These are phyloP conservation scores for Cavia aperea DNA, from an alignment of 2,113 vertebrate species.

Conservation along the genomic window DNA sequence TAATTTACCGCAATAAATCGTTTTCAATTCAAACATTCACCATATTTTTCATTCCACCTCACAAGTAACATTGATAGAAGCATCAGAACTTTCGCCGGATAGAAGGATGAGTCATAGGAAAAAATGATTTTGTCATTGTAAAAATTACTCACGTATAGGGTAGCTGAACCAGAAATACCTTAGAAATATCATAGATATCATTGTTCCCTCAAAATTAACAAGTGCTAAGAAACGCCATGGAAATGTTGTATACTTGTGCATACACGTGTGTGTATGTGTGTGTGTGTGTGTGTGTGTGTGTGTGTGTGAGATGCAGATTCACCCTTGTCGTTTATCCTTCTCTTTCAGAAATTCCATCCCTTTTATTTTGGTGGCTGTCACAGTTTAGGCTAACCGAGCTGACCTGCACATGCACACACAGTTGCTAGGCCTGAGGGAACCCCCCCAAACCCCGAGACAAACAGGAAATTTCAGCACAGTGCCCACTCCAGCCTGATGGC, in stretches of 20 bases:
- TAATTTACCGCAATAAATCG: background rate
- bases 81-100: slow-evolving; percentile 15
- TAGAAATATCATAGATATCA: background rate
- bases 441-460: rapidly evolving
- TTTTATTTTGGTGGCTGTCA: background rate
- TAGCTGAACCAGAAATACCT: background rate
- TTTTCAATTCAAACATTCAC: background rate
- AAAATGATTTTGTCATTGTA: slow-evolving; percentile 15
- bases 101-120: background rate
- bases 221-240: background rate
- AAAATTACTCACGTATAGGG: background rate
- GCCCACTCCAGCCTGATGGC: background rate
- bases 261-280: background rate
- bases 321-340: background rate
- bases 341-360: background rate
- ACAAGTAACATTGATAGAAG: background rate
- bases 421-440: background rate
- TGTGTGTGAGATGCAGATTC: background rate
- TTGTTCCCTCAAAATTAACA: slow-evolving; percentile 20
- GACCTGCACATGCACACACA: background rate
- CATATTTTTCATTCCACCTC: background rate
- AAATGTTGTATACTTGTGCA: background rate
- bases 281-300: background rate
- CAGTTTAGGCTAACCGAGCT: background rate
- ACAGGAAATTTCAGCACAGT: background rate